Conservation (phyloP, 2,888 invertebrate species). For the Tenodera sinensis region DNA sequence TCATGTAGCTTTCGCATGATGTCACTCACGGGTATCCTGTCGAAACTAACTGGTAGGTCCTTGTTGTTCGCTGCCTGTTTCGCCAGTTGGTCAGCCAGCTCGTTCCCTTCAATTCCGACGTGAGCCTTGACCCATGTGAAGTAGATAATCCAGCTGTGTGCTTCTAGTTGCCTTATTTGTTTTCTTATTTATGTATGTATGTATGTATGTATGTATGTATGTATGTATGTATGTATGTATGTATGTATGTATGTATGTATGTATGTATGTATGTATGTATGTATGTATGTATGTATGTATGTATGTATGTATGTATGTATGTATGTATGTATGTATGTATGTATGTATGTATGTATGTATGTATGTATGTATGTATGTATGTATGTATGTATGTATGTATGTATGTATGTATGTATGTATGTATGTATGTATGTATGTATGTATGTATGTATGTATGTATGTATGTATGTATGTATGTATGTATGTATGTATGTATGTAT, state of each 20-base stretch:
- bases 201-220: too few species aligned
- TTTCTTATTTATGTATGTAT: too few species aligned
- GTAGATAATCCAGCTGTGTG: too few species aligned
- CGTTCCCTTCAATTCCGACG: too few species aligned
- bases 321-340: background rate
- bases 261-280: background rate
- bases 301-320: background rate
- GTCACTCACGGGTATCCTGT: too few species aligned
- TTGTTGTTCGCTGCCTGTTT: too few species aligned
- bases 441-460: background rate
- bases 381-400: background rate
- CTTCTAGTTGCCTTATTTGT: too few species aligned
- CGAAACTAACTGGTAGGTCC: too few species aligned
- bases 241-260: background rate
- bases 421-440: background rate
- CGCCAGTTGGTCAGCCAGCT: too few species aligned
- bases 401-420: background rate
- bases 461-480: background rate
- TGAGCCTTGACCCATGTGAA: too few species aligned
- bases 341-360: background rate
- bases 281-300: background rate
- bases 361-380: background rate
- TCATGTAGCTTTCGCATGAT: too few species aligned
- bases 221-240: too few species aligned
- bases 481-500: background rate